These are phyloP conservation scores for Entomobrya proxima DNA, from an alignment of 2,888 invertebrate species.

Conservation along the genomic window DNA sequence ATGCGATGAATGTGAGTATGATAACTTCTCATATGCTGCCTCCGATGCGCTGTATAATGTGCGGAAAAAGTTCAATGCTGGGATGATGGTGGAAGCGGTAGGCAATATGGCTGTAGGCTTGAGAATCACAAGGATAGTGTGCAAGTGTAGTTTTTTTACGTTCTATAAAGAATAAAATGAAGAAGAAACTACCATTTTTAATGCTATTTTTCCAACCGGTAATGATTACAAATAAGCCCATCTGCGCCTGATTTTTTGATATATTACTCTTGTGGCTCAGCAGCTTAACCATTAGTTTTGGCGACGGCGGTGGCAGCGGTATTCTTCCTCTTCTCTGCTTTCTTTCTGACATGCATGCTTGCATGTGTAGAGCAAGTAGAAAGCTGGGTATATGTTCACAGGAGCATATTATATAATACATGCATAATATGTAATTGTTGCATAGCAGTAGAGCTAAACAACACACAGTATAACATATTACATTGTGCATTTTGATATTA, in stretches of 20 bases:
- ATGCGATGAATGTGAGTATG: slow-evolving; percentile 32
- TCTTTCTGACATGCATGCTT: slow-evolving; percentile 21
- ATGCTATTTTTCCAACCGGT: slow-evolving; percentile 75
- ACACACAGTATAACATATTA: background rate
- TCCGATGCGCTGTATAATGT: background rate
- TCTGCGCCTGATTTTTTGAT: slow-evolving; percentile 76
- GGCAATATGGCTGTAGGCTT: background rate
- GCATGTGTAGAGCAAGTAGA: background rate
- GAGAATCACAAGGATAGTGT: background rate
- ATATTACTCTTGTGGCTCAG: slow-evolving; percentile 74
- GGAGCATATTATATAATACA: background rate
- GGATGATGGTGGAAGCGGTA: slow-evolving; percentile 1
- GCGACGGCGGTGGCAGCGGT: slow-evolving; percentile 1
- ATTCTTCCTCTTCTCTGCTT: slow-evolving; percentile 4
- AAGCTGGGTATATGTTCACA: too few relatives aligned
- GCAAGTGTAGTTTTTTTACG: slow-evolving; percentile 2
- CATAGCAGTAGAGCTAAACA: background rate
- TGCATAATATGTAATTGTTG: slow-evolving; percentile 6
- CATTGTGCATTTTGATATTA: slow-evolving; percentile 23
- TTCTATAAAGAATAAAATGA: slow-evolving; percentile 29
- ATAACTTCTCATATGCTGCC: background rate
- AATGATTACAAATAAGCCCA: slow-evolving; percentile 76
- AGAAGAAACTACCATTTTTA: slow-evolving; percentile 71
- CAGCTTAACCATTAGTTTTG: slow-evolving; percentile 63
- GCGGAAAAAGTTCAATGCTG: background rate